Evolutionary conservation across 2,888 invertebrate species (phyloP).

Genomic region (Biston stratarius): DNA sequence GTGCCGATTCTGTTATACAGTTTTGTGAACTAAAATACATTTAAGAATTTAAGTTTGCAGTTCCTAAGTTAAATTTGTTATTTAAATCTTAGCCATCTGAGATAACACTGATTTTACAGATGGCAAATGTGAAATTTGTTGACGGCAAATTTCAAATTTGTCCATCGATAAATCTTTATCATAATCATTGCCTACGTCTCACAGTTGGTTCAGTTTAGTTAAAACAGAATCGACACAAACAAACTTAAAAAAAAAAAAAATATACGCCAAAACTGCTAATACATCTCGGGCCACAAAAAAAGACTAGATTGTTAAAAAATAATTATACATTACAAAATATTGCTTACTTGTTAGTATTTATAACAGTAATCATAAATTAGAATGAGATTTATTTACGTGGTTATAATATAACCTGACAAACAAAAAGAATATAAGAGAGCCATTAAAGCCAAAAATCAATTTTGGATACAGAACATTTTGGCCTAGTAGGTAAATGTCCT

Average conservation of each 20-base stretch:
- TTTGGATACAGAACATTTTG: too few relatives aligned
- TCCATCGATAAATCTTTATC: too few relatives aligned
- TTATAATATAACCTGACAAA: slow-evolving; percentile 10
- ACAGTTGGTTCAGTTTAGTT: slow-evolving; percentile 15
- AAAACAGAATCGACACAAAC: slow-evolving; percentile 5
- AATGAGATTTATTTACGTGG: slow-evolving; percentile 50
- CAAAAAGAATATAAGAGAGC: slow-evolving; percentile 18
- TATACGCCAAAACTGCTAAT: slow-evolving; percentile 62
- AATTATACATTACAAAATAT: slow-evolving; percentile 57
- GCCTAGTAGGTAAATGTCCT: too few relatives aligned
- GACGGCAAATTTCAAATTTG: too few relatives aligned
- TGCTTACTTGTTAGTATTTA: slow-evolving; percentile 53
- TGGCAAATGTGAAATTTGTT: too few relatives aligned
- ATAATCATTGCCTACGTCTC: slow-evolving; percentile 5
- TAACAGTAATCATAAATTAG: slow-evolving; percentile 50
- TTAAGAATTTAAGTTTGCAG: neutral
- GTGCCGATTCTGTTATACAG: neutral
- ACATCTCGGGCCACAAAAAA: slow-evolving; percentile 72
- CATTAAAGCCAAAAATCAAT: slow-evolving; percentile 7
- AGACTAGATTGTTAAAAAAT: slow-evolving; percentile 82
- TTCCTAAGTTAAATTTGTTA: too few relatives aligned
- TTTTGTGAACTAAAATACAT: neutral
- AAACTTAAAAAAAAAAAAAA: slow-evolving; percentile 40
- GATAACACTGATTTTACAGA: too few relatives aligned
- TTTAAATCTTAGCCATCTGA: neutral